Base-by-base conservation (phyloP, 2,888 invertebrate genomes). In the Mythimna albipuncta region DNA sequence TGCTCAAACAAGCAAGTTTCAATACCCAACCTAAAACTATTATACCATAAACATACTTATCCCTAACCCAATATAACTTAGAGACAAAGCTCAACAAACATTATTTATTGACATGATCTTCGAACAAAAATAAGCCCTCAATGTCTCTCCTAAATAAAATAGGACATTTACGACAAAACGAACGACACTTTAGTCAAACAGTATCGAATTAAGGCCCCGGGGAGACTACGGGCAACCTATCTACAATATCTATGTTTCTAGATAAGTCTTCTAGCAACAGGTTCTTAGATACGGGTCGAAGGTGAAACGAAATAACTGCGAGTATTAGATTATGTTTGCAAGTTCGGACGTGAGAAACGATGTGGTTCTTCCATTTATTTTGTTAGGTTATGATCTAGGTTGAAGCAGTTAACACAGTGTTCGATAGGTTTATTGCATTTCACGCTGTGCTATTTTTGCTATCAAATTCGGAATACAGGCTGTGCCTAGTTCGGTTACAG, bases 251-350 rank as follows among this genome's bases (percentile, higher is more conserved):
- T 88, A 55, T 61, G 47, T 74, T 9, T 47, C 57, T 32, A 26
- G 55, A 55, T 55, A 80, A 85, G 72, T 88, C 86, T 91, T 88
- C 67, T 88, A 91, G 94, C 94, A 94, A 94, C 94, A 94, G 94
- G 94, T 94, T 88, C 90, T 89, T 89, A 90, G 88, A 89, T 91
- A 92, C 89, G 91, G 87, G 82, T 79, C 81, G 64, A 81, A 84
- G 77, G 86, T 86, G 69, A 81, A 68, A 68, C 62, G 64, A 75
- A 81, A 84, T 81, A 77, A 72, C 79, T 79, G 76, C 70, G 69
- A 76, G 55, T 84, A 75, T 81, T 64, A 58, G 66, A 77, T 84
- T 82, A 82, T 71, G 58, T 72, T 61, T 38, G 52, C 50, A 61
- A 69, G 58, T 71, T 50, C 54, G 57, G 47, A 59, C 61, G 47